Base-by-base conservation (phyloP, 2,797 vertebrate species). In the Tachyglossus aculeatus region DNA sequence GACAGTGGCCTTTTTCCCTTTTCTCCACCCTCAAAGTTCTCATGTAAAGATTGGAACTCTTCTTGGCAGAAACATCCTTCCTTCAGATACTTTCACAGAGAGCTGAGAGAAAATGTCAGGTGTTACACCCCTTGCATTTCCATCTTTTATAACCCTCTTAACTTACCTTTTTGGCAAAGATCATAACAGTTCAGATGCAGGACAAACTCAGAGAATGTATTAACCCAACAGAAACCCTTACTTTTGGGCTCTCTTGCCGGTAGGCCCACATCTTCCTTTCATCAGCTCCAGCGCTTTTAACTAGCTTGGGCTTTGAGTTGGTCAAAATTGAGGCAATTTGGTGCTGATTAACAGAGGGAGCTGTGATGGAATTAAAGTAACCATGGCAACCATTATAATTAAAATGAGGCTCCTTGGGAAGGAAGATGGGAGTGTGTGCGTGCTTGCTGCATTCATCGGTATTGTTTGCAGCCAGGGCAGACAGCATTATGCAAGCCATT, bases 351-450 rank as follows among this genome's bases (percentile, higher is more conserved):
- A 59, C 27, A 52, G 76, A 43, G 65, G 65, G 58, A 70, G 47
- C 16, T 6, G 2, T 19, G 70, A 32, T 78, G 77, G 79, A 81
- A 85, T 90, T 83, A 82, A 79, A 54, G 85, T 88, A 71, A 81
- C 84, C 69, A 12, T 86, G 75, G 83, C 72, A 88, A 90, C 88
- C 59, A 61, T 88, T 86, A 15, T 63, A 57, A 88, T 90, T 74
- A 60, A 89, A 89, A 88, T 87, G 4, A 65, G 27, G 7, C 51
- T 72, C 44, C 43, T 67, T 5, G 74, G 69, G 69, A 70, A 77
- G 78, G 16, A 9, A 25, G 70, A 67, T 47, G 67, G 56, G 55
- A 75, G 61, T 1, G 2, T 51, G 44, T 59, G 19, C 41, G 7
- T 36, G 22, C 51, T 55, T 45, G 18, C 29, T 32, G 44, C 57